Base-by-base conservation (phyloP, 2,113 vertebrate genomes). In the Platichthys flesus region DNA sequence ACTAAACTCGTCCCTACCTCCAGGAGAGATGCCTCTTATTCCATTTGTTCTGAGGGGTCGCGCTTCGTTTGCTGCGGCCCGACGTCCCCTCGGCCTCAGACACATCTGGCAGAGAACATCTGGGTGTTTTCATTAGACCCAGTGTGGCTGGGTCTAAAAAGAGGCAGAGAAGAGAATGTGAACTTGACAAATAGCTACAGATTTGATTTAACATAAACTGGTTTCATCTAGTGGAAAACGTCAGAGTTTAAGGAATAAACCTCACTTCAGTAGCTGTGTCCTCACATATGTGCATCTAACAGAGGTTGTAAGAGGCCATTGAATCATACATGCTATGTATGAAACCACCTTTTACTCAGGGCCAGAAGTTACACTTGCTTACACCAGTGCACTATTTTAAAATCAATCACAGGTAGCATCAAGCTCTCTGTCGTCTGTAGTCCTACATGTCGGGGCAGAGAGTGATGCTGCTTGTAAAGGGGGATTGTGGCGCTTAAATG, bases 21-120 rank as follows among this genome's bases (percentile, higher is more conserved):
- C 98, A 99, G 0, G 98, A 99, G 45, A 99, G 93, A 85, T 97
- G 98, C 74, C 96, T 95, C 84, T 97, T 99, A 82, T 90, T 95
- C 98, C 98, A 99, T 84, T 96, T 98, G 92, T 94, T 94, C 2
- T 92, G 89, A 26, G 91, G 81, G 0, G 83, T 89, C 0, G 72
- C n/a, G 1, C 93, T 90, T 67, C 98, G 91, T 80, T 91, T 95
- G 75, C 87, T 94, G 59, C 97, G 93, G 16, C 93, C 92, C 47
- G 28, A 9, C 0, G 68, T 61, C 56, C 15, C 74, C 4, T 92
- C 92, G 0, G 72, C 2, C 0, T 80, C 40, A 0, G 91, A 49
- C 3, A 99, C 76, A 88, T 99, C 98, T 0, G 98, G 98, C 72
- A 99, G 93, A 4, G 98, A 99, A 81, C 98, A 99, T 69, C 98